These are phyloP conservation scores for Ceratotherium simum DNA, from an alignment of 2,113 vertebrate species.

Conservation along the genomic window DNA sequence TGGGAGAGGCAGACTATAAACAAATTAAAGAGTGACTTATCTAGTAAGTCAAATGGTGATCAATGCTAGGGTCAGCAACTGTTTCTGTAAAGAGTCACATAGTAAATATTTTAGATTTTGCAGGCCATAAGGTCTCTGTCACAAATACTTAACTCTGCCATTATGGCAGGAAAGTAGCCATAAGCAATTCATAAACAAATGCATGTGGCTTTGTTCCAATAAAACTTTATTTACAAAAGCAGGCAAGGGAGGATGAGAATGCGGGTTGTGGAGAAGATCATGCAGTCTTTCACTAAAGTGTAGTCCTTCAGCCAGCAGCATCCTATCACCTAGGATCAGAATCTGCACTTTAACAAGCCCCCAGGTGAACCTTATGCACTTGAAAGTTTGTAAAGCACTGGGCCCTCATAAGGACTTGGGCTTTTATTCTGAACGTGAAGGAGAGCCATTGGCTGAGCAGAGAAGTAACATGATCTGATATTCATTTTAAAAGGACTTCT, in stretches of 20 bases:
- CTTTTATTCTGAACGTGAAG: background rate
- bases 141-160: background rate
- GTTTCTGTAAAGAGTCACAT: background rate
- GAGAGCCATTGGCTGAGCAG: background rate
- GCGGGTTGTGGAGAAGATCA: background rate
- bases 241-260: background rate
- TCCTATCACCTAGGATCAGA: background rate
- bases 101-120: background rate
- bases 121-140: background rate
- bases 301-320: background rate
- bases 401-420: background rate
- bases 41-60: background rate
- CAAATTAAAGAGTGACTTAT: background rate
- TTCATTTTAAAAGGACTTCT: background rate
- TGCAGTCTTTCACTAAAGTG: background rate
- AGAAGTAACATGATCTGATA: background rate
- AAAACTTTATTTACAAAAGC: constrained; percentile 52
- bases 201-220: background rate
- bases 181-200: background rate
- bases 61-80: background rate
- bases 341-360: background rate
- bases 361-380: background rate
- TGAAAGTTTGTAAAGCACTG: background rate
- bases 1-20: background rate
- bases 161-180: background rate